These are phyloP conservation scores for Notodonta ziczac DNA, from an alignment of 2,888 invertebrate genomes.

Conservation along the genomic window DNA sequence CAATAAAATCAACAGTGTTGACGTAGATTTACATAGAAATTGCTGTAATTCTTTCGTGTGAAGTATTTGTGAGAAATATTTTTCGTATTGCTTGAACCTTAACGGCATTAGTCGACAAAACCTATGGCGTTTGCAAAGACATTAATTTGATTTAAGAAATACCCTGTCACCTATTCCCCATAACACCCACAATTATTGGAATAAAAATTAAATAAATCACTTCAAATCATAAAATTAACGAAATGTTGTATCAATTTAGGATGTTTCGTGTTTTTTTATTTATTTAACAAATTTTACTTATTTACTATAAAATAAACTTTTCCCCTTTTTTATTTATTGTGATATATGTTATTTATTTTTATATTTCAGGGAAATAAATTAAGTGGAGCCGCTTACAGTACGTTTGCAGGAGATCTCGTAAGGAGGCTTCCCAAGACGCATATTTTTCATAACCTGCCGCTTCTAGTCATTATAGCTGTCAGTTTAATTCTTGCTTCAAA, in stretches of 20 bases:
- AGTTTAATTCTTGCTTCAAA: slow-evolving; percentile 28
- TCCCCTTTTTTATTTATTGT: not conserved
- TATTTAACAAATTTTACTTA: not conserved
- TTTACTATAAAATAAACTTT: not conserved
- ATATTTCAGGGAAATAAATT: not conserved
- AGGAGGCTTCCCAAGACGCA: slow-evolving; percentile 11
- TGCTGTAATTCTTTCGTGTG: slow-evolving; percentile 16
- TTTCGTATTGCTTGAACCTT: slow-evolving; percentile 31
- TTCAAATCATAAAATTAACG: not conserved
- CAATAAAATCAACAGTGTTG: slow-evolving; percentile 42
- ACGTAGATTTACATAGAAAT: slow-evolving; percentile 36
- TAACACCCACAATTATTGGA: slow-evolving; percentile 15
- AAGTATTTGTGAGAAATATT: slow-evolving; percentile 23
- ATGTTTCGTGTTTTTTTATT: not conserved
- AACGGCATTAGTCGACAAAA: slow-evolving; percentile 19
- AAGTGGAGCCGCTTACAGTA: slow-evolving; percentile 28
- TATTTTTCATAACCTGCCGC: slow-evolving; percentile 44
- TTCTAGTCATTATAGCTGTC: slow-evolving; percentile 25
- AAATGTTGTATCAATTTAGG: too few species aligned
- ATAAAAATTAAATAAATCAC: not conserved
- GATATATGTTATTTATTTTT: not conserved
- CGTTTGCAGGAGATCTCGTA: slow-evolving; percentile 10
- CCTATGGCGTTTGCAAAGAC: slow-evolving; percentile 23
- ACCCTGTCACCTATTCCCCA: slow-evolving; percentile 18
- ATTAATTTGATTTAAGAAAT: slow-evolving; percentile 36